A percentile compares a stretch with the other conserved stretches of the same genome.
Evolutionary conservation across 2,113 vertebrate species (phyloP).

Genomic region (Mesoclemmys tuberculata): DNA sequence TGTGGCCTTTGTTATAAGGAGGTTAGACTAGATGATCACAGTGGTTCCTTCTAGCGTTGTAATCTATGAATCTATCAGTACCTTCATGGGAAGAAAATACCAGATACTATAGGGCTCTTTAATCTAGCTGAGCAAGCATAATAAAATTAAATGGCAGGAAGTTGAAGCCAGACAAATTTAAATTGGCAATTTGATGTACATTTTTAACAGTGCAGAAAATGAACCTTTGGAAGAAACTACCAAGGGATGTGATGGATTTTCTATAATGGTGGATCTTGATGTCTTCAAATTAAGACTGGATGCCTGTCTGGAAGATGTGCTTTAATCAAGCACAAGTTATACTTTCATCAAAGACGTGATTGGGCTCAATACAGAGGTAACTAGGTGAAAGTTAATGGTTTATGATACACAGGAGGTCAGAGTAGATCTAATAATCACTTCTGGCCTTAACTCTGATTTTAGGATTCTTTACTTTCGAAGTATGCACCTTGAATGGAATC

Average conservation of each 20-base stretch:
- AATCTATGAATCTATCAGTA: background rate
- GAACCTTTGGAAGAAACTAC: background rate
- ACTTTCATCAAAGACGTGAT: background rate
- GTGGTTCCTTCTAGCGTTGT: background rate
- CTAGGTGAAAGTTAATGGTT: background rate
- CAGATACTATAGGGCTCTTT: background rate
- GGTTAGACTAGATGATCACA: background rate
- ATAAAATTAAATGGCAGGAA: background rate
- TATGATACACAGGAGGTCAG: background rate
- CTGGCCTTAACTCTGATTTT: background rate
- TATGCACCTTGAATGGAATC: background rate
- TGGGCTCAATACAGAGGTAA: background rate
- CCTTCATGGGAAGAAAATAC: background rate
- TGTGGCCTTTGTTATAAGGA: background rate
- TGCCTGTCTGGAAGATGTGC: background rate
- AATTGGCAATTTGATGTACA: background rate
- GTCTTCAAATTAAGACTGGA: background rate
- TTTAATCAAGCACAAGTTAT: background rate
- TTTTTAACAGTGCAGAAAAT: background rate
- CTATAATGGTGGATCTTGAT: background rate
- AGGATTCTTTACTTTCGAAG: no score
- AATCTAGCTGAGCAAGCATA: background rate
- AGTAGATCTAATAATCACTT: background rate
- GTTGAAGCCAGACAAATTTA: background rate
- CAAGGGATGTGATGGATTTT: background rate